These are phyloP conservation scores for Syrista parreyssii DNA, from an alignment of 2,888 invertebrate species.

Conservation along the genomic window DNA sequence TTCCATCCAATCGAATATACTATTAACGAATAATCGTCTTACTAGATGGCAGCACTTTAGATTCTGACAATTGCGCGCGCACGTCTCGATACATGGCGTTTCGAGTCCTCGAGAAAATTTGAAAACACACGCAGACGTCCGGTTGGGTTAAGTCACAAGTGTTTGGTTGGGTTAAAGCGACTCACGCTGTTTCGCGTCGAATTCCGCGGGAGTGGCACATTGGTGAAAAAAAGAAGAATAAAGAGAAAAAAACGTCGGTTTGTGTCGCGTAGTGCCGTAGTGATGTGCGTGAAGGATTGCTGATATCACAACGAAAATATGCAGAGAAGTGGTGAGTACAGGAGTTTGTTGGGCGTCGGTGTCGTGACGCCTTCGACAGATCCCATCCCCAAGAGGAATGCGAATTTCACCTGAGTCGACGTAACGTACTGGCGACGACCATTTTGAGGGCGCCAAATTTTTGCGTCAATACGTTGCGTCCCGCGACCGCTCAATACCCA, in stretches of 20 bases:
- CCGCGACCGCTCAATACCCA: slow-evolving; percentile 46
- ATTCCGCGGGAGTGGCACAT: slow-evolving; percentile 26
- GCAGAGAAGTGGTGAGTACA: slow-evolving; percentile 52
- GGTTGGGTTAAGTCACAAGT: slow-evolving; percentile 25
- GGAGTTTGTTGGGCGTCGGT: neutral
- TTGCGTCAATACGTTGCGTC: slow-evolving; percentile 45
- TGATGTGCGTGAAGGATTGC: slow-evolving; percentile 23
- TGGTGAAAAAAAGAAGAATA: slow-evolving; percentile 6
- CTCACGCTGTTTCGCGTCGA: slow-evolving; percentile 29
- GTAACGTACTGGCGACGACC: slow-evolving; percentile 33
- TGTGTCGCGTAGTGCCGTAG: neutral
- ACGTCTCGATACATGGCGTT: slow-evolving; percentile 31
- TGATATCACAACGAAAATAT: slow-evolving; percentile 36
- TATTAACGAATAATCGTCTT: neutral
- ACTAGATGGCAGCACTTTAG: neutral
- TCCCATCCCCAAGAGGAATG: slow-evolving; percentile 2
- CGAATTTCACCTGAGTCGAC: slow-evolving; percentile 21
- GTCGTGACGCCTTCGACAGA: neutral
- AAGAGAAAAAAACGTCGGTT: neutral
- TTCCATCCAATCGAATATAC: neutral
- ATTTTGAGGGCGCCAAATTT: slow-evolving; percentile 56
- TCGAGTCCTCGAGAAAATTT: slow-evolving; percentile 38
- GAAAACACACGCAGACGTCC: slow-evolving; percentile 30
- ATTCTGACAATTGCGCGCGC: slow-evolving; percentile 27
- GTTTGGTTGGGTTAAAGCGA: slow-evolving; percentile 9